Conservation (phyloP, 2,888 invertebrate genomes). For the Macroteleia sp. region DNA sequence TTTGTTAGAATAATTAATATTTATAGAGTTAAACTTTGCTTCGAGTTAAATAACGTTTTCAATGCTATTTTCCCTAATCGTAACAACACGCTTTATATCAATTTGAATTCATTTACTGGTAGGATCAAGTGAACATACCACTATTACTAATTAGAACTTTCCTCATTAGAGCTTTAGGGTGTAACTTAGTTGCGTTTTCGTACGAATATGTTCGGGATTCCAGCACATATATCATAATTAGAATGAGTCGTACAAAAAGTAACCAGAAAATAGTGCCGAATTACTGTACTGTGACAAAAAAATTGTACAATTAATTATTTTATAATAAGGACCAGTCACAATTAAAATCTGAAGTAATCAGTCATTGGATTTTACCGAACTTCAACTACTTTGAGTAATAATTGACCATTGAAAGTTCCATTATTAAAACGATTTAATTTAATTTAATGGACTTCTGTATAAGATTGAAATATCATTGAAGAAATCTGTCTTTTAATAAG, state of each 20-base stretch:
- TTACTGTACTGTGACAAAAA: slow-evolving; percentile 29
- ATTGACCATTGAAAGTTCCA: slow-evolving; percentile 18
- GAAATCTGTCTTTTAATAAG: slow-evolving; percentile 40
- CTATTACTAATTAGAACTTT: slow-evolving; percentile 63
- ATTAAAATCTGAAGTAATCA: slow-evolving; percentile 45
- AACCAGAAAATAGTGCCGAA: neutral
- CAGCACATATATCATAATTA: slow-evolving; percentile 39
- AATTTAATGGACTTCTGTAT: slow-evolving; percentile 22
- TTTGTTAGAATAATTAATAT: no score
- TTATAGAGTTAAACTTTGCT: no score
- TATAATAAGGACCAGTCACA: slow-evolving; percentile 44
- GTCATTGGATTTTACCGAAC: slow-evolving; percentile 34
- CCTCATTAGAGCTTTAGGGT: slow-evolving; percentile 52
- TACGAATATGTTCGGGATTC: slow-evolving; percentile 20
- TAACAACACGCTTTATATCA: slow-evolving; percentile 22
- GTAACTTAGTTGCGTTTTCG: slow-evolving; percentile 6
- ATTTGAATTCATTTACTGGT: slow-evolving; percentile 38
- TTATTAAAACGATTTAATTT: slow-evolving; percentile 44
- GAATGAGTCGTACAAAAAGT: slow-evolving; percentile 20
- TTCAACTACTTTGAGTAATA: slow-evolving; percentile 21
- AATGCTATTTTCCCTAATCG: slow-evolving; percentile 7
- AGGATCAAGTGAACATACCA: slow-evolving; percentile 38
- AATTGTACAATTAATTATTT: slow-evolving; percentile 32
- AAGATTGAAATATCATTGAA: slow-evolving; percentile 43
- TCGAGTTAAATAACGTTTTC: slow-evolving; percentile 4